phyloP scores from a whole-genome alignment of 2,888 invertebrate species.

The Lithophane semibrunnea region DNA sequence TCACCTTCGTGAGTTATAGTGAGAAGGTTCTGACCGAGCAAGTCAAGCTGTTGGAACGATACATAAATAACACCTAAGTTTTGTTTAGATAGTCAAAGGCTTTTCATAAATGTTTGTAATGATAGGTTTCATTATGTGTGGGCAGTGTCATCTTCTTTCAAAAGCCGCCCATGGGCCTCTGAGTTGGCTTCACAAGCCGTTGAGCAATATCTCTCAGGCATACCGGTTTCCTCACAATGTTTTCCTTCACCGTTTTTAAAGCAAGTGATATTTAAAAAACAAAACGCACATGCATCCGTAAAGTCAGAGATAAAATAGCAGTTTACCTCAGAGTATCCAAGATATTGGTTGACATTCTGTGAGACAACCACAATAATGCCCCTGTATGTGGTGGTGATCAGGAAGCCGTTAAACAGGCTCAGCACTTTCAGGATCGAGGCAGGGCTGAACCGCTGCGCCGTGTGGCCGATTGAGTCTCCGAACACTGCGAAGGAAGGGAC shows the following conservation, averaged over 20 bases:
- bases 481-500: constrained; percentile 76
- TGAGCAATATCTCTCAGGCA: too few relatives aligned
- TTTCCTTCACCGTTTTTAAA: too few relatives aligned
- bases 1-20: constrained; percentile 95
- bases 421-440: constrained; percentile 90
- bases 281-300: too few relatives aligned
- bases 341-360: constrained; percentile 94
- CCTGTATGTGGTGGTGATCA: constrained; percentile 94
- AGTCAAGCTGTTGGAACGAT: constrained; percentile 92
- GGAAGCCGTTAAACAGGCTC: constrained; percentile 93
- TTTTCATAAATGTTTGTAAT: neutral
- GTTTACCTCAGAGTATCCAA: constrained; percentile 94
- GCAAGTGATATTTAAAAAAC: too few relatives aligned
- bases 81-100: neutral
- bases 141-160: neutral
- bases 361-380: constrained; percentile 96
- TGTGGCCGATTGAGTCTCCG: constrained; percentile 94
- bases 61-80: neutral
- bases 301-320: neutral
- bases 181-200: too few relatives aligned
- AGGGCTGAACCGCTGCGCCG: constrained; percentile 76
- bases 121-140: neutral
- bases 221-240: too few relatives aligned
- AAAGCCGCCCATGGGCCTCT: too few relatives aligned
- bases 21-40: constrained; percentile 96